Evolutionary conservation across 2,113 vertebrate genomes (phyloP), one percentile per base, ranked within the genome.

Genomic region (Syngnathus scovelli): DNA sequence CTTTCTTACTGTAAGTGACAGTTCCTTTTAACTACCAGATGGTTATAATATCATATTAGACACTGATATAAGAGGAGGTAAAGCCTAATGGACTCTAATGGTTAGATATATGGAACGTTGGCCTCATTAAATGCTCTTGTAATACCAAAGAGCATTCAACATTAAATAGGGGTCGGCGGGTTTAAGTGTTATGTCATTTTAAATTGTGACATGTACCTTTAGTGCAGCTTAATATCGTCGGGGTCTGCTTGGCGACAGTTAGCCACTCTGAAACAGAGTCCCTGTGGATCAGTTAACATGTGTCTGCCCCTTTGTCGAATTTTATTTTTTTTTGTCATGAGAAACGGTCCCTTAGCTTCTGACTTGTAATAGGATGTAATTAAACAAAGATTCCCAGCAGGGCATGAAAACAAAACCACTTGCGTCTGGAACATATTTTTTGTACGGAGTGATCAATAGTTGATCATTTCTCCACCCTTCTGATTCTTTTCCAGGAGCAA

Each of bases 401-500:
- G 79, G 83, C 78, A 83, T 88, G 87, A 81, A 85, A 88, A 82
- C 84, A 88, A 89, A 88, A 43, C 68, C 69, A 18, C 67, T 62
- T 27, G 54, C 67, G 71, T 76, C 21, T 1, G 33, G 79, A 72
- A 69, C 62, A 18, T 79, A 78, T 68, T 49, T 46, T 49, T 71
- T 72, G 10, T 43, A 3, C 41, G 3, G 41, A 12, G 41, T 43
- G 41, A 8, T 43, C 41, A 33, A 33, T 33, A 33, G 27, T 33
- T 33, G 27, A 33, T 33, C 27, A 33, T 43, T 23, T 21, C 9
- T 10, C 19, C 36, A 64, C 27, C 13, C 15, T 27, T 62, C 38
- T 74, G 13, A 78, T 7, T 70, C 1, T 72, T 78, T 64, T 72
- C n/a, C 87, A 98, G 96, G 96, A 97, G 66, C 93, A 98, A 87